phyloP scores from a whole-genome alignment of 2,797 vertebrate genomes.

The Myripristis murdjan region DNA sequence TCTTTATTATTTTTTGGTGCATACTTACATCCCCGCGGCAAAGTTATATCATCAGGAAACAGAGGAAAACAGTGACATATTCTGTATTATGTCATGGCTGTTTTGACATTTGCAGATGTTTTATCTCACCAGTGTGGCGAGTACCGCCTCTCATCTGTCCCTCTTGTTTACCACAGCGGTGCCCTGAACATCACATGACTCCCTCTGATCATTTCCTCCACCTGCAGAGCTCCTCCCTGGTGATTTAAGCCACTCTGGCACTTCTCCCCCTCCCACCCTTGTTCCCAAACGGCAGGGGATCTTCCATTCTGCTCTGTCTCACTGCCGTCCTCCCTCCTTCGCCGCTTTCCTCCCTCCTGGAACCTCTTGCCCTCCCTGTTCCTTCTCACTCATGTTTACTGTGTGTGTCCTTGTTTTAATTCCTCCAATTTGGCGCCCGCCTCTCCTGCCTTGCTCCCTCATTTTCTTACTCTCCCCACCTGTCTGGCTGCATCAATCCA shows the following conservation, averaged over 20 bases:
- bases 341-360: slow-evolving; percentile 16
- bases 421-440: neutral
- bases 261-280: slow-evolving; percentile 58
- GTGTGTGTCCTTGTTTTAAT: neutral
- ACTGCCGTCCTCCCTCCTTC: slow-evolving; percentile 11
- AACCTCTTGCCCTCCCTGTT: neutral
- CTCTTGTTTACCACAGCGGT: slow-evolving; percentile 37
- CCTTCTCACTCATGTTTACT: neutral
- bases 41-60: neutral
- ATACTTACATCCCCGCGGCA: neutral
- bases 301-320: slow-evolving; percentile 32
- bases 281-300: slow-evolving; percentile 65
- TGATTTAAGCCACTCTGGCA: slow-evolving; percentile 79
- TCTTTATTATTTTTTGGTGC: too few species aligned
- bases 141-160: slow-evolving; percentile 25
- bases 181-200: slow-evolving; percentile 60
- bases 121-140: neutral
- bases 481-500: neutral
- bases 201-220: slow-evolving; percentile 73
- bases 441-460: neutral
- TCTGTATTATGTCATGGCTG: too few species aligned
- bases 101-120: neutral
- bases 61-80: neutral
- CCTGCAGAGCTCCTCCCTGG: slow-evolving; percentile 63
- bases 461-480: neutral